These are phyloP conservation scores for Podarcis lilfordi DNA, from an alignment of 2,797 vertebrate genomes.

Conservation along the genomic window DNA sequence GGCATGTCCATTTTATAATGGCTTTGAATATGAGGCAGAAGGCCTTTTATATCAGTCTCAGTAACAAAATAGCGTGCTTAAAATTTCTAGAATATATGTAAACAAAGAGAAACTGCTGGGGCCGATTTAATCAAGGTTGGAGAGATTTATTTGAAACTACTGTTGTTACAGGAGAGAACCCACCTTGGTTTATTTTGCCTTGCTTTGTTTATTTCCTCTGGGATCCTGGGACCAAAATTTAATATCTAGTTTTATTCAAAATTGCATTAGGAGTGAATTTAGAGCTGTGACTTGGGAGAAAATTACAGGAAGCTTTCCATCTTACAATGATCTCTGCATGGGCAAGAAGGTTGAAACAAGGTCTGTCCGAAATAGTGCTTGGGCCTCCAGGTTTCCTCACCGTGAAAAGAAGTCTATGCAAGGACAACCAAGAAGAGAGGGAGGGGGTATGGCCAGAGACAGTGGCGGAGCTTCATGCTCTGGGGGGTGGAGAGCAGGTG, in stretches of 20 bases:
- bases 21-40: not conserved
- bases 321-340: not conserved
- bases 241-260: constrained; percentile 24
- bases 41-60: not conserved
- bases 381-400: not conserved
- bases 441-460: too few species aligned
- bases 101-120: not conserved
- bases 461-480: too few species aligned
- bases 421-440: too few species aligned
- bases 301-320: not conserved
- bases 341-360: not conserved
- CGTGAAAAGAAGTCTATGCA: not conserved
- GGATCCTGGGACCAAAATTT: constrained; percentile 12
- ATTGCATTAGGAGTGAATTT: constrained; percentile 29
- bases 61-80: not conserved
- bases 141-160: constrained; percentile 6
- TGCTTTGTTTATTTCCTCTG: constrained; percentile 40
- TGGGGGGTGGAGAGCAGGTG: too few species aligned
- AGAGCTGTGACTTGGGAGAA: constrained; percentile 2
- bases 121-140: constrained; percentile 30
- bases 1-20: not conserved
- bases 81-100: not conserved
- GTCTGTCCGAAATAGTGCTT: not conserved
- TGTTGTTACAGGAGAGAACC: constrained; percentile 1
- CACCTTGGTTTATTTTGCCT: constrained; percentile 23